Evolutionary conservation across 2,797 vertebrate species (phyloP), one percentile per base, ranked within the genome.

Genomic region (Gymnothorax javanicus): DNA sequence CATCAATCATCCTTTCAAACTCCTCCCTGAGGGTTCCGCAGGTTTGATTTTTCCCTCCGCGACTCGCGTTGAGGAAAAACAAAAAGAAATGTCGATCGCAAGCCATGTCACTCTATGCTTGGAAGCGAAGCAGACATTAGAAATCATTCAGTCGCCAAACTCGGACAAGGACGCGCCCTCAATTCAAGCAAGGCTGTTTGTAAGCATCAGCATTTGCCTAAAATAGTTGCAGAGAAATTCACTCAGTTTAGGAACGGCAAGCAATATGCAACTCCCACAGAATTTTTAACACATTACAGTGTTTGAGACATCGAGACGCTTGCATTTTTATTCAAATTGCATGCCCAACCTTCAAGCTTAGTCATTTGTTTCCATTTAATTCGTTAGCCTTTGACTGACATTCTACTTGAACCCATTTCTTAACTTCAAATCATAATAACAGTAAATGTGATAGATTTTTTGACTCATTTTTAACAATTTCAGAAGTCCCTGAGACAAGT

Each of bases 1-100:
- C 82, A 87, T 87, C 86, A 87, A 84, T 87, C 86, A 84, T 56
- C 5, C 83, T 64, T 33, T 54, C 83, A 52, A 59, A 50, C 83
- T 56, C 57, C 23, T 84, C 83, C 86, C 83, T 52, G 86, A 84
- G 83, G 86, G 86, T 59, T 25, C 23, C 12, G 33, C 7, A 11
- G 83, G 57, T 84, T 87, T 62, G 69, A 84, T 84, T 33, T 83
- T 87, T 27, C 52, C 20, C 25, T 17, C 82, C 13, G 23, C 62
- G 2, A 27, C n/a, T 33, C 33, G 69, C 3, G 25, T 33, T 11
- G 69, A 73, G 13, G 33, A 59, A 52, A 84, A 73, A 15, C 69
- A 69, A 13, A 79, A n/a, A 60, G 67, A 52, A 75, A 59, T 33
- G 81, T 84, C 86, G 82, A 84, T 87, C 11, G 54, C 56, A 27